Evolutionary conservation across 2,888 invertebrate genomes (phyloP), one percentile per base, ranked within the genome.

Genomic region (Atrina japonica): DNA sequence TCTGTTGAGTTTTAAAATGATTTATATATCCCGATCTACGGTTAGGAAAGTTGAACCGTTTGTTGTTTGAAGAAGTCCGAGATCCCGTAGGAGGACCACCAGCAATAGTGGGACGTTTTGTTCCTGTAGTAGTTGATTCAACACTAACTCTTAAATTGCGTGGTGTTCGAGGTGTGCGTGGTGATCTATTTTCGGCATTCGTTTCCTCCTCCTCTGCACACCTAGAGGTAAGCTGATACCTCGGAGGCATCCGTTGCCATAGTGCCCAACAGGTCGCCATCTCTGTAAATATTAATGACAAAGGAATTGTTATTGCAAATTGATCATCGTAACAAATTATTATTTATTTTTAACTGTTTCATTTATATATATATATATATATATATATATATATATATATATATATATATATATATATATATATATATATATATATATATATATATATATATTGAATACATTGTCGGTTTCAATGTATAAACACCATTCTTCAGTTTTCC

Each of bases 221-320:
- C 18, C 77, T 66, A 14, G 81, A 70, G 11, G 83, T 82, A 40
- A 84, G 73, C 65, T 84, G 84, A 66, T 83, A 84, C 14, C 84
- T 71, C 1, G 82, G 82, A 18, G 84, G 84, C 70, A 84, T 67
- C 5, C 81, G 75, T 61, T 83, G 83, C 84, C 84, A 84, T 23
- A 84, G 68, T 1, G 82, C 77, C 84, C 84, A 84, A 9, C 82
- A 80, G 16, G 77, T 78, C 14, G 78, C 45, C 83, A 81, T 81
- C 1, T 68, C 80, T 77, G 68, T 29, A 78, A 74, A 35, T 35
- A 7, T 35, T 11, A 35, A 35, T 35, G 35, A 5, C 35, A 35
- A 11, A 7, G 35, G n/a, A n/a, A n/a, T n/a, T n/a, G n/a, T n/a
- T n/a, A n/a, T n/a, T n/a, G n/a, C n/a, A n/a, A n/a, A n/a, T n/a